Evolutionary conservation across 2,888 invertebrate genomes (phyloP).

Genomic region (Thyatira batis): DNA sequence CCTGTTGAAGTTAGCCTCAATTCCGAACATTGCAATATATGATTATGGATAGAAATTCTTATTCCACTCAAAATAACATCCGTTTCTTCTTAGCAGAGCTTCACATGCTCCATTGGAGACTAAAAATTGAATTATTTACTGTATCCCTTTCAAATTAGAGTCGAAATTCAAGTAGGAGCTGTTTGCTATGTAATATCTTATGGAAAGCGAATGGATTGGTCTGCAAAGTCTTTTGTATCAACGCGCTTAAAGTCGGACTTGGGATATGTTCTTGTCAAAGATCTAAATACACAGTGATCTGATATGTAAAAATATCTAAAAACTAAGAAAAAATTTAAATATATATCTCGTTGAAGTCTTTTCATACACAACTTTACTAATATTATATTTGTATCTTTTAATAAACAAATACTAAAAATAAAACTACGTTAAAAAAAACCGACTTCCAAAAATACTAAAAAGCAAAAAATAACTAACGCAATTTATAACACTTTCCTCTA

Average conservation of each 20-base stretch:
- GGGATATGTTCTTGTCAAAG: conserved; percentile 29
- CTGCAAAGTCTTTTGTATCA: conserved; percentile 52
- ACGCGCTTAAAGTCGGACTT: conserved; percentile 40
- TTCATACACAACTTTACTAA: too few species aligned
- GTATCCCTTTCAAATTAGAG: conserved; percentile 15
- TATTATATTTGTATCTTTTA: too few species aligned
- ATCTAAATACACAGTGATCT: not conserved
- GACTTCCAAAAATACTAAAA: too few species aligned
- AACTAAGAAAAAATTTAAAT: too few species aligned
- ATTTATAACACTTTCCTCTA: too few species aligned
- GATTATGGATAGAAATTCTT: conserved; percentile 77
- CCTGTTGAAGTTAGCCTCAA: conserved; percentile 33
- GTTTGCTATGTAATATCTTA: conserved; percentile 31
- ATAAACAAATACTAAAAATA: too few species aligned
- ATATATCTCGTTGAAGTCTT: too few species aligned
- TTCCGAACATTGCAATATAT: conserved; percentile 61
- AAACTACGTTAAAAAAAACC: too few species aligned
- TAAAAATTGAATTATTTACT: conserved; percentile 16
- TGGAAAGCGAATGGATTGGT: conserved; percentile 41
- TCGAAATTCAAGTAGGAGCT: conserved; percentile 16
- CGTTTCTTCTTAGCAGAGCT: conserved; percentile 75
- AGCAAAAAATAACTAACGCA: too few species aligned
- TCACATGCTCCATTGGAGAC: conserved; percentile 37
- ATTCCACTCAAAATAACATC: conserved; percentile 79
- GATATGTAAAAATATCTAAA: not conserved